Conservation (phyloP, 2,113 vertebrate genomes). For the Antigone vipio region DNA sequence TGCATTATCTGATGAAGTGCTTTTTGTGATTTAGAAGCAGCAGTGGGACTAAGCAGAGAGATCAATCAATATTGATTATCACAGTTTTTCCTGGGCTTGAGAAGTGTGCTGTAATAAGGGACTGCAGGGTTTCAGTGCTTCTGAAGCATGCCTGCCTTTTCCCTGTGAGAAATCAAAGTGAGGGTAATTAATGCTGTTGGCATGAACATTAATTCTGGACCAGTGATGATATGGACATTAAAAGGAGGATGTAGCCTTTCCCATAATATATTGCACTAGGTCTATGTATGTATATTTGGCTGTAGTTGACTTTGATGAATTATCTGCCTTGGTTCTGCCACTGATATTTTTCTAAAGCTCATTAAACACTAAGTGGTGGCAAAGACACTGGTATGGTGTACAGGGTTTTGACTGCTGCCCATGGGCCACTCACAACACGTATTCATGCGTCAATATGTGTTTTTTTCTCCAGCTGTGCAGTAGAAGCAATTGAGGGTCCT, state of each 20-base stretch:
- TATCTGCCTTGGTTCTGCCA: background rate
- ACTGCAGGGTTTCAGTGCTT: background rate
- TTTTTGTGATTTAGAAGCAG: constrained; percentile 15
- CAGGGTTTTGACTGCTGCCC: background rate
- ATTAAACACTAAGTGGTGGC: background rate
- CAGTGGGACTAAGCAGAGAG: background rate
- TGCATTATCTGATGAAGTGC: constrained; percentile 32
- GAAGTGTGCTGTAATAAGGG: background rate
- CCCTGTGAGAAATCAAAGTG: constrained; percentile 6
- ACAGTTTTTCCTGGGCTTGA: constrained; percentile 7
- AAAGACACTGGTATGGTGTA: background rate
- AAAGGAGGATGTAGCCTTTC: background rate
- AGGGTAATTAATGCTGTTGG: constrained; percentile 36
- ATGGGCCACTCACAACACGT: background rate
- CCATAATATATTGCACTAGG: background rate
- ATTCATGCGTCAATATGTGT: background rate
- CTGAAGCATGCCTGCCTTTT: background rate
- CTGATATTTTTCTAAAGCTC: background rate
- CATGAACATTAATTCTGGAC: constrained; percentile 1
- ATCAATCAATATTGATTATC: constrained; percentile 54
- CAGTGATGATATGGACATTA: background rate
- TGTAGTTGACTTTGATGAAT: background rate
- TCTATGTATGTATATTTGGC: background rate
- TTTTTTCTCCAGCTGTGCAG: background rate
- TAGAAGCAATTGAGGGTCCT: background rate